Conservation (phyloP, 2,888 invertebrate species). For the Drosophila affinis region DNA sequence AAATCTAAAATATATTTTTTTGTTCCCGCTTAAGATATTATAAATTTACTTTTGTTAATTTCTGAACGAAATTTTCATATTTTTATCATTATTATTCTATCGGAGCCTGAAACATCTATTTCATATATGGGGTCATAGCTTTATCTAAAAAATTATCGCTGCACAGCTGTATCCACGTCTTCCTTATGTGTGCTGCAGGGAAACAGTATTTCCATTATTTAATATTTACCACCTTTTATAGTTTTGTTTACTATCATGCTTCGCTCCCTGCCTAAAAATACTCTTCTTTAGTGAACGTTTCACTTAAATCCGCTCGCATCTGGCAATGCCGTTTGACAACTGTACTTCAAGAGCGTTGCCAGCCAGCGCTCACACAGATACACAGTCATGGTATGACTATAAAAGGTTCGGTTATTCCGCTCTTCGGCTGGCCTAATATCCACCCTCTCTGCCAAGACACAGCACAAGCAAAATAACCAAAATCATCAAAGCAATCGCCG, state of each 20-base stretch:
- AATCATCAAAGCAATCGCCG: conserved; percentile 45
- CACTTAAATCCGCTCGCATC: conserved; percentile 58
- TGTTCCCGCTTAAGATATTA: too few species aligned
- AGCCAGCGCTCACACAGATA: conserved; percentile 78
- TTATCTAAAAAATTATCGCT: background rate
- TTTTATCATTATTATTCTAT: conserved; percentile 1
- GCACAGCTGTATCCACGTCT: conserved; percentile 16
- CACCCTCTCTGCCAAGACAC: background rate
- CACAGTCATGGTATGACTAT: conserved; percentile 2
- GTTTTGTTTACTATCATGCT: conserved; percentile 42
- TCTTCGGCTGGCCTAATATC: conserved; percentile 11
- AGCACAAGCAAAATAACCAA: conserved; percentile 13
- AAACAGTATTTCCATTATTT: conserved; percentile 34
- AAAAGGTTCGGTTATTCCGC: conserved; percentile 21
- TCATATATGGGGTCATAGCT: conserved; percentile 12
- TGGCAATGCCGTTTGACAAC: conserved; percentile 74
- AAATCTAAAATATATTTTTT: background rate
- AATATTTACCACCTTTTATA: conserved; percentile 47
- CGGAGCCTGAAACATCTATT: background rate
- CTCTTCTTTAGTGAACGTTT: conserved; percentile 62
- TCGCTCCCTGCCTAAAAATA: conserved; percentile 36
- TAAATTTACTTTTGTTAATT: too few species aligned
- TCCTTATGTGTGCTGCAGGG: conserved; percentile 11
- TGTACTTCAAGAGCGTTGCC: conserved; percentile 80
- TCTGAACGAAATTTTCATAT: too few species aligned